phyloP scores from a whole-genome alignment of 2,888 invertebrate genomes.

The Electrophaes corylata region DNA sequence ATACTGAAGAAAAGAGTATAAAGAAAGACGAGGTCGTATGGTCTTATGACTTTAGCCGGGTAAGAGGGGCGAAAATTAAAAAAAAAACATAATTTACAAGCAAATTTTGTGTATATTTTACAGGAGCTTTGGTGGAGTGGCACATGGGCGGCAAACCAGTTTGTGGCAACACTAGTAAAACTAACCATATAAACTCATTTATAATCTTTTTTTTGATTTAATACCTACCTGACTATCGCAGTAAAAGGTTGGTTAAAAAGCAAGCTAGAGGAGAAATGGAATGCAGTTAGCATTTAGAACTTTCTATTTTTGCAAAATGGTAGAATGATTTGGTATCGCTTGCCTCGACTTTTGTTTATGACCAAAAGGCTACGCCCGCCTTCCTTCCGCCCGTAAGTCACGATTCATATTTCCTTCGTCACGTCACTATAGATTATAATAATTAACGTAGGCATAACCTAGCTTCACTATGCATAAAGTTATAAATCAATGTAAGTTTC shows the following conservation, averaged over 20 bases:
- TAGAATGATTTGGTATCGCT: background rate
- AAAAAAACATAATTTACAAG: too few species aligned
- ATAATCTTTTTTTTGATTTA: too few species aligned
- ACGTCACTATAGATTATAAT: background rate
- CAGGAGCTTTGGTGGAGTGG: too few species aligned
- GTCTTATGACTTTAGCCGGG: too few species aligned
- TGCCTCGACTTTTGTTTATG: background rate
- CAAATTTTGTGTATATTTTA: too few species aligned
- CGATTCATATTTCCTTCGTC: slow-evolving; percentile 4
- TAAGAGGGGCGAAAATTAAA: too few species aligned
- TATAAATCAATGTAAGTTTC: background rate
- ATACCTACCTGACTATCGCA: too few species aligned
- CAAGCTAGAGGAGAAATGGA: background rate
- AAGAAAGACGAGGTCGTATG: too few species aligned
- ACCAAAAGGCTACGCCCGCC: slow-evolving; percentile 1
- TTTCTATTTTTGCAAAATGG: slow-evolving; percentile 18
- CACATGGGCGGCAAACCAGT: too few species aligned
- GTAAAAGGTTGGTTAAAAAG: background rate
- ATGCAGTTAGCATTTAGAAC: slow-evolving; percentile 1
- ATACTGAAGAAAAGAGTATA: too few species aligned
- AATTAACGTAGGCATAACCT: background rate
- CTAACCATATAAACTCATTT: too few species aligned
- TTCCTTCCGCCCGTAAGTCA: slow-evolving; percentile 3
- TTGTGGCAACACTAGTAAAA: too few species aligned
- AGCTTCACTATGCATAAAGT: background rate